A percentile compares a stretch with the other conserved stretches of the same genome.
phyloP scores from a whole-genome alignment of 1,140 invertebrate species.

The Heterodera carotae region DNA sequence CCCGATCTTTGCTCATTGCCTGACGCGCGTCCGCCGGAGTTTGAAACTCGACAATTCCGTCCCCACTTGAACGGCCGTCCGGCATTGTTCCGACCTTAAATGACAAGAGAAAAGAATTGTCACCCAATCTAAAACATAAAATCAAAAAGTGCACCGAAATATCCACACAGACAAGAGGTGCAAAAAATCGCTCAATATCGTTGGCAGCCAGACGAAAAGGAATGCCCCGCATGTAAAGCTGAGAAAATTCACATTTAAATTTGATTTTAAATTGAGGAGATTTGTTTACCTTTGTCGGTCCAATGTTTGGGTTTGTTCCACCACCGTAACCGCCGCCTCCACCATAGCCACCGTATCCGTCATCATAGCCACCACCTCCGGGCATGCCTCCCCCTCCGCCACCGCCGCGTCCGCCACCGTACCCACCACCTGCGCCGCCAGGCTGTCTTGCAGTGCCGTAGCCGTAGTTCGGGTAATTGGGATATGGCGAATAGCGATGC shows the following conservation, averaged over 20 bases:
- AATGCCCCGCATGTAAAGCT: conserved; percentile 38
- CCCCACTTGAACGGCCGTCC: conserved; percentile 38
- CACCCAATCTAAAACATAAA: too few species aligned
- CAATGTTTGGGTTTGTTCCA: conserved; percentile 13
- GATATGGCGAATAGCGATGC: conserved; percentile 26
- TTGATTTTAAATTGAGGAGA: background rate
- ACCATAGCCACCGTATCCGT: conserved; percentile 22
- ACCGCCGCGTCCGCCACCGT: conserved; percentile 4
- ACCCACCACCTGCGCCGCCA: conserved; percentile 18
- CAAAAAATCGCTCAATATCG: conserved; percentile 42
- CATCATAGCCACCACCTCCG: conserved; percentile 18
- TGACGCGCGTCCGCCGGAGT: conserved; percentile 33
- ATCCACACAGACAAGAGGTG: conserved; percentile 36
- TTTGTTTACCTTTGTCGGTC: conserved; percentile 24
- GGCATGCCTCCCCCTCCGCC: conserved; percentile 5
- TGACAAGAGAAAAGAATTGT: background rate
- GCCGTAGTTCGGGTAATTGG: conserved; percentile 12
- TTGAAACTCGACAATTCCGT: conserved; percentile 42
- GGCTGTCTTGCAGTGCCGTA: conserved; percentile 15
- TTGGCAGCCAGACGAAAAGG: conserved; percentile 35
- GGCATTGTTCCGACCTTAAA: conserved; percentile 24
- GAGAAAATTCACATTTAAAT: background rate
- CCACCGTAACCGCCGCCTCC: conserved; percentile 12
- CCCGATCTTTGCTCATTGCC: conserved; percentile 35
- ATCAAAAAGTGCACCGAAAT: conserved; percentile 15